phyloP scores from a whole-genome alignment of 2,113 vertebrate species.

The Dromaius novaehollandiae region DNA sequence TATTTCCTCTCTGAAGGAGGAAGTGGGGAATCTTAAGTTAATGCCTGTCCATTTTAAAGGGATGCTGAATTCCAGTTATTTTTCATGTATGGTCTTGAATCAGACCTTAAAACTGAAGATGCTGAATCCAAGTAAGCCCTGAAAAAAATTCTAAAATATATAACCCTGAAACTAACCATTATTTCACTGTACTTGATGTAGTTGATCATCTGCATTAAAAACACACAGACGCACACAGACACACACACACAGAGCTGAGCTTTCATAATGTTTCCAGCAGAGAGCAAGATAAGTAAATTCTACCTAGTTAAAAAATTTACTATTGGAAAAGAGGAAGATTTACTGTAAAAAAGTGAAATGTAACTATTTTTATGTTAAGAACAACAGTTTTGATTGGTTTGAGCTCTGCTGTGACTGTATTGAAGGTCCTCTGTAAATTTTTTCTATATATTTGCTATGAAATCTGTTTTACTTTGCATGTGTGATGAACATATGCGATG shows the following conservation, averaged over 20 bases:
- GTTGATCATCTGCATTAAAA: background rate
- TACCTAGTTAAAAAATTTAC: background rate
- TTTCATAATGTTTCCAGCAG: background rate
- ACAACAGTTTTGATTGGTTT: background rate
- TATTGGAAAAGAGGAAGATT: background rate
- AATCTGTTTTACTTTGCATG: background rate
- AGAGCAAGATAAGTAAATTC: background rate
- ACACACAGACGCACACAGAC: too few relatives aligned
- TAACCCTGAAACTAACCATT: background rate
- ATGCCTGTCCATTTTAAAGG: background rate
- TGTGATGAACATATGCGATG: fast-evolving
- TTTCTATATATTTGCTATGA: background rate
- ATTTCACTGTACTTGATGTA: background rate
- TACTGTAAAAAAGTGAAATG: background rate
- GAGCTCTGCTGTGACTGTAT: background rate
- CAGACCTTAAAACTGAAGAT: background rate
- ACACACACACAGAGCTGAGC: background rate
- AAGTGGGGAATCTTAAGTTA: background rate
- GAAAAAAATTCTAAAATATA: background rate
- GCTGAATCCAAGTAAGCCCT: background rate
- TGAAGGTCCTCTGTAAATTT: background rate
- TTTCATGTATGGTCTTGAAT: background rate
- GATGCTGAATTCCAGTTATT: background rate
- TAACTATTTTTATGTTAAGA: background rate
- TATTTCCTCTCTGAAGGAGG: background rate